Conservation (phyloP, 92 coral and sea anemone species). For the Heliopora coerulea region DNA sequence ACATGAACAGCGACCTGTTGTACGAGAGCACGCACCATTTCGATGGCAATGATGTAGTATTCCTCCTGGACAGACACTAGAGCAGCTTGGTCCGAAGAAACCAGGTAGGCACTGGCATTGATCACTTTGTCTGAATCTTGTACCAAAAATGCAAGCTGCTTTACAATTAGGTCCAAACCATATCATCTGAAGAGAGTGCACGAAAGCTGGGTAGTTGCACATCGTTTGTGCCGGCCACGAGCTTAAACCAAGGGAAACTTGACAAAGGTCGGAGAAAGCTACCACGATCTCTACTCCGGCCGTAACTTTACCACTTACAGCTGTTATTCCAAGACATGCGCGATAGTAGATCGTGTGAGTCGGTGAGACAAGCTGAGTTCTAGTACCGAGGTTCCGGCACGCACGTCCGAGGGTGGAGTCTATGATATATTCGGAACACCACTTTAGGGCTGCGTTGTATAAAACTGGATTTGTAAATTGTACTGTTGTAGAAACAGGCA, state of each 20-base stretch:
- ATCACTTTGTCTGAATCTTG: slow-evolving; percentile 44
- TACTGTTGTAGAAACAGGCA: slow-evolving; percentile 51
- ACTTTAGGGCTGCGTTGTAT: slow-evolving; percentile 44
- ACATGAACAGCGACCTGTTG: slow-evolving; percentile 72
- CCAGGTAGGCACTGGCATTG: slow-evolving; percentile 76
- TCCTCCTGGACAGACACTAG: slow-evolving; percentile 86
- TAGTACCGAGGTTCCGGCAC: slow-evolving; percentile 72
- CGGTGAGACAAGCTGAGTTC: no score
- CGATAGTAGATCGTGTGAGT: slow-evolving; percentile 60
- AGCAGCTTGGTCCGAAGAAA: slow-evolving; percentile 74
- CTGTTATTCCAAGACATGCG: slow-evolving; percentile 70
- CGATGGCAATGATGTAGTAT: slow-evolving; percentile 66
- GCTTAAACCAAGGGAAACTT: slow-evolving; percentile 69
- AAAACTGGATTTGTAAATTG: slow-evolving; percentile 35
- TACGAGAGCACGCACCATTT: slow-evolving; percentile 65
- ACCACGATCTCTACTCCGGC: slow-evolving; percentile 77
- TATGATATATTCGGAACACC: slow-evolving; percentile 73
- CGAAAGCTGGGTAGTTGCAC: slow-evolving; percentile 69
- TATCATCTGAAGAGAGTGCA: slow-evolving; percentile 63
- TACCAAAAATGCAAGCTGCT: slow-evolving; percentile 67
- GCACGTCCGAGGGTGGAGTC: slow-evolving; percentile 56
- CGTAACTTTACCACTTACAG: slow-evolving; percentile 49
- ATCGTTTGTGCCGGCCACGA: slow-evolving; percentile 87
- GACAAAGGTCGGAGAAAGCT: slow-evolving; percentile 85
- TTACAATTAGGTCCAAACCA: slow-evolving; percentile 80